These are phyloP conservation scores for Sialis fuliginosa DNA, from an alignment of 2,888 invertebrate genomes.

Conservation along the genomic window DNA sequence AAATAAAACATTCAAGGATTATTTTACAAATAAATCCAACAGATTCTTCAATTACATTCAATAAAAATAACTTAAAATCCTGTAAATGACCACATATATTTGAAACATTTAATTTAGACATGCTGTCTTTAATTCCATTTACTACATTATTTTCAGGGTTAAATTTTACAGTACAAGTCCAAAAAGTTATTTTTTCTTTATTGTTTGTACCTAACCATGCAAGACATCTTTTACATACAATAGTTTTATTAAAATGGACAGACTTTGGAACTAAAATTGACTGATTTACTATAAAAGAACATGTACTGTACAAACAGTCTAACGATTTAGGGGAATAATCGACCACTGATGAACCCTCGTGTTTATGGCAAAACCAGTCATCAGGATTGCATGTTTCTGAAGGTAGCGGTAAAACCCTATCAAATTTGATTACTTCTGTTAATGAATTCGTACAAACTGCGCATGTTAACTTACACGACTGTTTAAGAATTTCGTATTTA, in stretches of 20 bases:
- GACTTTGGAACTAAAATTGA: slow-evolving; percentile 25
- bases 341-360: slow-evolving; percentile 16
- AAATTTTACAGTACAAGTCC: slow-evolving; percentile 36
- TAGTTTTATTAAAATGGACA: slow-evolving; percentile 28
- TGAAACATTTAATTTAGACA: slow-evolving; percentile 12
- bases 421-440: slow-evolving; percentile 25
- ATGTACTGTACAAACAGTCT: slow-evolving; percentile 39
- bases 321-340: slow-evolving; percentile 22
- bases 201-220: slow-evolving; percentile 37
- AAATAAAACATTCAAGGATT: slow-evolving; percentile 30
- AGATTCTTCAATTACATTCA: slow-evolving; percentile 30
- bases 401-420: slow-evolving; percentile 41
- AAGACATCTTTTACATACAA: slow-evolving; percentile 37
- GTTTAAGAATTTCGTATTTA: slow-evolving; percentile 26
- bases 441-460: slow-evolving; percentile 19
- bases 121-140: slow-evolving; percentile 8
- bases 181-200: slow-evolving; percentile 28
- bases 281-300: slow-evolving; percentile 33
- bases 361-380: slow-evolving; percentile 48
- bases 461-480: slow-evolving; percentile 29
- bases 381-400: slow-evolving; percentile 37
- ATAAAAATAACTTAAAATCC: slow-evolving; percentile 36
- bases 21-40: slow-evolving; percentile 35
- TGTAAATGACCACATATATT: slow-evolving; percentile 17
- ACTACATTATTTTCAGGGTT: slow-evolving; percentile 14